Evolutionary conservation across 2,113 vertebrate species (phyloP).

Genomic region (Oophaga pumilio): DNA sequence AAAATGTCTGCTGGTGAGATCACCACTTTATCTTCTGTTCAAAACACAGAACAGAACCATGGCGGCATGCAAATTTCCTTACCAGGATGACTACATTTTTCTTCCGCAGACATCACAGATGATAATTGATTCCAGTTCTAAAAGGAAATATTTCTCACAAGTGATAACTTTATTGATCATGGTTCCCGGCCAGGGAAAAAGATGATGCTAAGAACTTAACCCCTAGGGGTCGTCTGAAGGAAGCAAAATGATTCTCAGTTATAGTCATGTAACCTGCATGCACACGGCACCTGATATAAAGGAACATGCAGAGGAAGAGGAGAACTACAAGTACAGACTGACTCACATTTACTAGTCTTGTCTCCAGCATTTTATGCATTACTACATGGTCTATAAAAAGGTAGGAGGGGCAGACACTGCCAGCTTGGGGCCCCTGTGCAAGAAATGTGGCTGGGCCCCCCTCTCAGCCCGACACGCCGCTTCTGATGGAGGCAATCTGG

Average conservation of each 20-base stretch:
- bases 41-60: not conserved
- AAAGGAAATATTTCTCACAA: conserved; percentile 29
- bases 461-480: too few relatives aligned
- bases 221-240: not conserved
- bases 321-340: not conserved
- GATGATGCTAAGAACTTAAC: not conserved
- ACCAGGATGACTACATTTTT: not conserved
- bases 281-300: not conserved
- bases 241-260: not conserved
- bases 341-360: not conserved
- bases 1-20: not conserved
- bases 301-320: not conserved
- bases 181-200: not conserved
- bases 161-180: conserved; percentile 17
- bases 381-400: not conserved
- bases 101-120: not conserved
- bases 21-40: not conserved
- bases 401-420: not conserved
- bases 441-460: too few relatives aligned
- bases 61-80: not conserved
- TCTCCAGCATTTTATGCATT: not conserved
- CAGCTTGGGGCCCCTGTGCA: too few relatives aligned
- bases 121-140: not conserved
- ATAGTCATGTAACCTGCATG: not conserved
- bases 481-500: too few relatives aligned